Evolutionary conservation across 2,113 vertebrate genomes (phyloP).

Genomic region (Microtus montanus): DNA sequence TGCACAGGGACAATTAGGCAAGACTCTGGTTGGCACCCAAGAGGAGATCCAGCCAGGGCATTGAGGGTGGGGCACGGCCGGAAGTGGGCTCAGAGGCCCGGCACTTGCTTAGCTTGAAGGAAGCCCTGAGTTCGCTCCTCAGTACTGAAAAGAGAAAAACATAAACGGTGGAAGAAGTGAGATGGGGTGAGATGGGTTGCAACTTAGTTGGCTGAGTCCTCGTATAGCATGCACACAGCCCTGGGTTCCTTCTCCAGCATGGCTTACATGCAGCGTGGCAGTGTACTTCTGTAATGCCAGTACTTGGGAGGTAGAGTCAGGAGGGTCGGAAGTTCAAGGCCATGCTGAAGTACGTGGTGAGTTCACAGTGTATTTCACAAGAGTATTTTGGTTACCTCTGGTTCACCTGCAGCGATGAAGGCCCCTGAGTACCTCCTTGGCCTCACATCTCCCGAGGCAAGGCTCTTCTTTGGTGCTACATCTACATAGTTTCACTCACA

Average conservation of each 20-base stretch:
- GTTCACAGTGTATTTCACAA: background rate
- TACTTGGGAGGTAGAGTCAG: background rate
- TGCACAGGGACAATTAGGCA: background rate
- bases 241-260: background rate
- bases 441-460: background rate
- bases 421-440: background rate
- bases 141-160: no score
- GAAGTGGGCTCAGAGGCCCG: background rate
- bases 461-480: background rate
- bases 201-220: background rate
- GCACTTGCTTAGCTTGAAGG: background rate
- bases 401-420: background rate
- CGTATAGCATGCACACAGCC: background rate
- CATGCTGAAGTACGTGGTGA: background rate
- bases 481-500: background rate
- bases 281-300: background rate
- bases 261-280: background rate
- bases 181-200: no score
- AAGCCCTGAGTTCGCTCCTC: background rate
- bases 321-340: background rate
- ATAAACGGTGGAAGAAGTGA: no score
- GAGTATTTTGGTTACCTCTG: background rate
- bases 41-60: background rate
- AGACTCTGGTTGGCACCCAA: background rate
- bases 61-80: no score